Base-by-base conservation (phyloP, 2,113 vertebrate genomes). In the Bujurquina vittata region DNA sequence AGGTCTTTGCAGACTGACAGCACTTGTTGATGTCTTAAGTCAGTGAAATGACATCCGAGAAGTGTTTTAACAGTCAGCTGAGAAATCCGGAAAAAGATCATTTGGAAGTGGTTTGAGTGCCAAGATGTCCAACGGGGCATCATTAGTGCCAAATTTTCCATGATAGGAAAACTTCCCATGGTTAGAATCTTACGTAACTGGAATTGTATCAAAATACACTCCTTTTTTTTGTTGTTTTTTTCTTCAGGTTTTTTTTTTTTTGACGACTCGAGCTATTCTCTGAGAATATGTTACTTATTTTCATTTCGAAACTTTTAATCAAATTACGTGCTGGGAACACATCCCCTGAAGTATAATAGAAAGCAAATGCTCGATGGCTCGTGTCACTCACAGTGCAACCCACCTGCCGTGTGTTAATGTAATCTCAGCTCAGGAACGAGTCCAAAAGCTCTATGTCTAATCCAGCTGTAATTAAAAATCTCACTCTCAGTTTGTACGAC, bases 101-200 rank as follows among this genome's bases (percentile, higher is more conserved):
- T 75, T 88, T 91, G 87, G 75, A 89, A 92, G 80, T 35, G 26
- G 83, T 92, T 87, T 91, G 80, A 82, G 87, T 89, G 75, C 89
- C 88, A 91, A 81, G 76, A 74, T 77, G 60, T 83, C 78, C 82
- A 83, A 81, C 80, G 79, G 61, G 33, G 52, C 78, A 69, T 80
- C 82, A 49, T 84, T 84, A 80, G 74, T 79, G 79, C 67, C 90
- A 89, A 62, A 86, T 89, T 89, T 93, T 89, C 89, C 88, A 88
- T 88, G 81, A 90, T 84, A 83, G 69, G 55, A 90, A 92, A 92
- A 80, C 75, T 84, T 93, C 84, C 80, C 81, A 89, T 88, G 81
- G 61, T 78, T 80, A 23, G 74, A 35, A 31, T 15, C 83, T 91
- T 89, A 90, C 62, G 73, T 88, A 94, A 94, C 55, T 18, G 22